Base-by-base conservation (phyloP, 2,797 vertebrate genomes). In the Decapterus maruadsi region DNA sequence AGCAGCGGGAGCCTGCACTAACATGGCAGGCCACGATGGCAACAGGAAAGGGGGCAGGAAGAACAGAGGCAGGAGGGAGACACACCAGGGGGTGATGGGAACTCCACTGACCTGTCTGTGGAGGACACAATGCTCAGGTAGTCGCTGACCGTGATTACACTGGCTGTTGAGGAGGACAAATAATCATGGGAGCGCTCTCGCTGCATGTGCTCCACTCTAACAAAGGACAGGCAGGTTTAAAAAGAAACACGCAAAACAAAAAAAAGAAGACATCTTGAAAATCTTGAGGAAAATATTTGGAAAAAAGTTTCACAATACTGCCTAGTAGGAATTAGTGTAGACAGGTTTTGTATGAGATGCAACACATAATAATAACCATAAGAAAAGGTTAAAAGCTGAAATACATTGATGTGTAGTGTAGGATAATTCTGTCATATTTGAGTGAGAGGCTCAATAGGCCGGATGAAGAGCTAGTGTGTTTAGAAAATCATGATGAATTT, bases 41-140 rank as follows among this genome's bases (percentile, higher is more conserved):
- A 90, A 92, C 93, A 93, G 92, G 93, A 94, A 90, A 89, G 87
- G 86, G 92, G 86, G 86, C 87, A 90, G 89, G 90, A 90, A 91
- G 91, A 91, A 87, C 80, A 88, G 87, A 87, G 83, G 86, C 76
- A 81, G 86, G 82, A 85, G 88, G 93, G 69, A 86, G 84, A 77
- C 84, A 20, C 92, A 90, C 59, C 79, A 50, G 88, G 88, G 85
- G 88, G 88, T 53, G 75, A 90, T 81, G 89, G 90, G 84, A 90
- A 87, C 85, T 91, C 78, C 83, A 84, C 83, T 87, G 86, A 90
- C 93, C 90, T 85, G 89, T 84, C 79, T 85, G 67, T 68, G 77
- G 85, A 91, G 87, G 84, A 87, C 88, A 86, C 80, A 83, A 75
- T 82, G 90, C 87, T 90, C 83, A 82, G 90, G 81, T 87, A 74